A percentile compares a stretch with the other conserved stretches of the same genome.
Evolutionary conservation across 2,888 invertebrate species (phyloP).

Genomic region (Protula sp.): DNA sequence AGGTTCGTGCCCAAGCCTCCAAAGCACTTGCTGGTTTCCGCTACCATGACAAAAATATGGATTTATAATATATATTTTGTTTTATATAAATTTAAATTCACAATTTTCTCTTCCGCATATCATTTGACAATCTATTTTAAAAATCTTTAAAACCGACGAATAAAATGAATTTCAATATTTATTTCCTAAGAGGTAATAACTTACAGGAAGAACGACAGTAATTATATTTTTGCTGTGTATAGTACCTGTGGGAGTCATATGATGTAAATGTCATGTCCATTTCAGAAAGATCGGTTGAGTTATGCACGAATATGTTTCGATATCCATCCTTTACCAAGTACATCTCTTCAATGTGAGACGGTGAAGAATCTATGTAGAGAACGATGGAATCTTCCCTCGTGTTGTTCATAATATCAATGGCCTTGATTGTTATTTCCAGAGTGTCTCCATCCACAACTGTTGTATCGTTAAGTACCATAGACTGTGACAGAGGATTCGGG

Average conservation of each 20-base stretch:
- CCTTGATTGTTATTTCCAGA: neutral
- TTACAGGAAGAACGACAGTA: too few relatives aligned
- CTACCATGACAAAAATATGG: too few relatives aligned
- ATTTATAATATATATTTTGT: too few relatives aligned
- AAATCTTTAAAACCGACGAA: too few relatives aligned
- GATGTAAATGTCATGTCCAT: neutral
- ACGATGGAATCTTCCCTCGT: neutral
- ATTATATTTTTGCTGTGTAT: too few relatives aligned
- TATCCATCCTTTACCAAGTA: neutral
- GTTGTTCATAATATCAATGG: constrained; percentile 1
- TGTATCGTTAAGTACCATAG: neutral
- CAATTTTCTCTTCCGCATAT: too few relatives aligned
- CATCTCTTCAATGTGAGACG: neutral
- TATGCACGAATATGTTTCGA: neutral
- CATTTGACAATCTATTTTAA: too few relatives aligned
- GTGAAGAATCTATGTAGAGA: neutral
- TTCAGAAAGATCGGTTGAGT: neutral
- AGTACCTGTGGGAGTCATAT: neutral
- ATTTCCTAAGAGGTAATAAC: too few relatives aligned
- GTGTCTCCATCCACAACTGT: neutral
- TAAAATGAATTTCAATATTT: too few relatives aligned
- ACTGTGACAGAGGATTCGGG: neutral
- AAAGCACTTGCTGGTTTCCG: too few relatives aligned
- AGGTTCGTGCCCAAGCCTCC: too few relatives aligned
- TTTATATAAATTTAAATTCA: too few relatives aligned